Base-by-base conservation (phyloP, 1,140 invertebrate species). In the Vanessa atalanta region DNA sequence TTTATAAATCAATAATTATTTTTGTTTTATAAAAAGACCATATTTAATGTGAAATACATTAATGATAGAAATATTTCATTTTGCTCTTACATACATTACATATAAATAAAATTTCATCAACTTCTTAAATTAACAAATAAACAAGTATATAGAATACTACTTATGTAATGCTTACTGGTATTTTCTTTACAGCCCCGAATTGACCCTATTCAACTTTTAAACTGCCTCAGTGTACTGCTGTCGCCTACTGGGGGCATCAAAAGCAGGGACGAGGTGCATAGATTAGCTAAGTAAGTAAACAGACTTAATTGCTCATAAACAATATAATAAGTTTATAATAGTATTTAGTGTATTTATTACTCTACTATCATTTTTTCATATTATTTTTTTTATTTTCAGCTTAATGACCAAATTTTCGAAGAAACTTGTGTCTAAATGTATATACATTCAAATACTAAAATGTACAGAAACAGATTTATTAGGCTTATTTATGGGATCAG, bases 341-440 rank as follows among this genome's bases (percentile, higher is more conserved):
- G 31, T 65, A 53, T 16, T 72, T 70, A 71, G 15, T 50, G 6
- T 48, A 66, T 70, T 60, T 67, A 51, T 63, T 63, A 16, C 60
- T n/a, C 50, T 11, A 47, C 16, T 47, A 48, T 43, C 43, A 51
- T 23, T 20, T 73, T n/a, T 63, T 57, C 1, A 14, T 13, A 55
- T 68, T 51, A 60, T 60, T 31, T 72, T 77, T n/a, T 53, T 91
- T 91, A 83, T 77, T 95, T 96, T 78, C 93, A 98, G 97, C 87
- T 94, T 99, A 83, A 99, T 99, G 98, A 96, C 96, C 31, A 98
- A 98, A 90, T 98, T 97, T 94, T 98, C 98, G 0, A 98, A 97
- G 88, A 99, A 99, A 91, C 93, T 99, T 67, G 98, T 99, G 47
- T 98, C 97, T 80, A 98, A 98, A 94, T 99, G 98, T 93, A 97